These are phyloP conservation scores for Eidolon dupreanum DNA, from an alignment of 2,797 vertebrate species.

Conservation along the genomic window DNA sequence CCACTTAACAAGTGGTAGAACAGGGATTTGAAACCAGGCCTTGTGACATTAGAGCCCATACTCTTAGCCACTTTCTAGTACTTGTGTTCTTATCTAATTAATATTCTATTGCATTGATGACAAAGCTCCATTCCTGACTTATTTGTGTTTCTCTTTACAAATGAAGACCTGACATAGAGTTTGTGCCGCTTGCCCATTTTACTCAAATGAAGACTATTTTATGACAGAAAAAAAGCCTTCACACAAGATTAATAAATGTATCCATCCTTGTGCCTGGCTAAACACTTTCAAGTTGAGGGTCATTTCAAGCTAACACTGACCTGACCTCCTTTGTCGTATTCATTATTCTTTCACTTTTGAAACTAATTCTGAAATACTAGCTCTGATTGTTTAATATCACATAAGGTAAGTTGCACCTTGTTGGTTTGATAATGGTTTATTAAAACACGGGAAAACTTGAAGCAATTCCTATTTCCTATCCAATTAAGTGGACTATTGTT, in stretches of 20 bases:
- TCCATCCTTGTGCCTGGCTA: not conserved
- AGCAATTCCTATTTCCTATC: slow-evolving; percentile 49
- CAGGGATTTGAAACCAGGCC: not conserved
- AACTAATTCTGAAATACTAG: slow-evolving; percentile 25
- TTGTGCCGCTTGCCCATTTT: slow-evolving; percentile 18
- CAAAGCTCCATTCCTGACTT: not conserved
- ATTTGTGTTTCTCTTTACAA: slow-evolving; percentile 30
- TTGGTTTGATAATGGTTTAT: slow-evolving; percentile 12
- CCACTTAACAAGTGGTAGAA: not conserved
- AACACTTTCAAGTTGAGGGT: not conserved
- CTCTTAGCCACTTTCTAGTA: not conserved
- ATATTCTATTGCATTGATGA: not conserved
- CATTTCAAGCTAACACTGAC: not conserved
- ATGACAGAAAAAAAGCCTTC: slow-evolving; percentile 14
- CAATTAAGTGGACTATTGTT: slow-evolving; percentile 29
- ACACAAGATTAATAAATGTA: not conserved
- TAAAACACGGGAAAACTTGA: slow-evolving; percentile 39
- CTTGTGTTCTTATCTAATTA: not conserved
- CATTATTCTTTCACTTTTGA: slow-evolving; percentile 31
- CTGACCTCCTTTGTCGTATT: not conserved
- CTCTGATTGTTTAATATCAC: not conserved
- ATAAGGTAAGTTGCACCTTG: not conserved
- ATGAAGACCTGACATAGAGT: not conserved
- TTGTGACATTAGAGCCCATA: not conserved
- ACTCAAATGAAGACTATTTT: not conserved